Evolutionary conservation across 1,140 invertebrate genomes (phyloP), one percentile per base, ranked within the genome.

Genomic region (Caenorhabditis tropicalis): DNA sequence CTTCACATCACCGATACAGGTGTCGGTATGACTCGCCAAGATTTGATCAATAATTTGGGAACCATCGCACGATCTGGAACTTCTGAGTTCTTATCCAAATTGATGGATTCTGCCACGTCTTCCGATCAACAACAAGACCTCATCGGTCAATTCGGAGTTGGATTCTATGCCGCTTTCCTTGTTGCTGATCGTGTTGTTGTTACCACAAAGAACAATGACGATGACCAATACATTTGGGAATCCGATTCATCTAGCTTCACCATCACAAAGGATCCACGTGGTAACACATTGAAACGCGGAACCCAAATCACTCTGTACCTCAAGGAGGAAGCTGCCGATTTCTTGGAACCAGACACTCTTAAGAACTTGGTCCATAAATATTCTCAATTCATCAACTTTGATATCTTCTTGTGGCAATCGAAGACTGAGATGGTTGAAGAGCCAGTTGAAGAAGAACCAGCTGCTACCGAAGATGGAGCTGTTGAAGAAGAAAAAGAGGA

Each of bases 1-100:
- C 92, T 99, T 19, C 96, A 96, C 91, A 96, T 99, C 87, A 97
- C 94, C 65, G 98, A 99, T 92, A 95, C 96, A 31, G 98, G 98
- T 90, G 95, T 99, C 88, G 98, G 97, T 86, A 99, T 99, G 98
- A 99, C 97, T 0, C 95, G 96, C 90, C 92, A 94, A 83, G 98
- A 99, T 91, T 92, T 99, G 5, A 94, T 99, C 36, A 96, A 95
- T 86, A 99, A 99, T 92, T 93, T 99, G 51, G 98, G 98, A 87
- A 99, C 98, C 24, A 99, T 99, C 87, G 98, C 98, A 21, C 99
- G 98, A 91, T 99, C 98, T 15, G 98, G 98, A 84, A 99, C 98
- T 0, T 96, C 96, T 7, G 98, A 99, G 91, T 99, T 99, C 92
- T 93, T 99, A 29, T 94, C 94, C 21, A 98, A 98, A 92, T 94